phyloP scores from a whole-genome alignment of 2,797 vertebrate species.

The Miopithecus talapoin region DNA sequence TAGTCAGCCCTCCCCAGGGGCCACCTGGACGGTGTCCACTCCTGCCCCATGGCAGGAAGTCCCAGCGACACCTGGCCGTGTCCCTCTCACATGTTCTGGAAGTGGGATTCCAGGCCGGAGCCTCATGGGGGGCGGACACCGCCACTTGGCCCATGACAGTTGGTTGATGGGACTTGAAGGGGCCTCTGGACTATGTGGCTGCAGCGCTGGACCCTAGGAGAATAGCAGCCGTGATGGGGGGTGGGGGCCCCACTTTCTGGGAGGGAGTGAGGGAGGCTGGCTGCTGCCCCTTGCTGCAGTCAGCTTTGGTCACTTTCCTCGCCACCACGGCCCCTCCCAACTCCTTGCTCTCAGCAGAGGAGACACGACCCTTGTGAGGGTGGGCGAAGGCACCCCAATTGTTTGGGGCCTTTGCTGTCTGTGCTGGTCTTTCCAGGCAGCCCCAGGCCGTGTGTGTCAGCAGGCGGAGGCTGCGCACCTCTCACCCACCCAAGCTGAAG shows the following conservation, averaged over 20 bases:
- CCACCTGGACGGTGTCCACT: not conserved
- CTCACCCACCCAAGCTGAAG: not conserved
- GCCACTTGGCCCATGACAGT: not conserved
- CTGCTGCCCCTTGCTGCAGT: no score
- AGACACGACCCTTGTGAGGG: not conserved
- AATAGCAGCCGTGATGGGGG: not conserved
- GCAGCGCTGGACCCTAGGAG: not conserved
- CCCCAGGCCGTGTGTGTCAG: not conserved
- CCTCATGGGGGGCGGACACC: fast-evolving
- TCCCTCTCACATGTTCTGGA: fast-evolving
- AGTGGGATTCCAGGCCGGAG: not conserved
- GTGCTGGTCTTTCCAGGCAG: not conserved
- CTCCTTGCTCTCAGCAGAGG: not conserved
- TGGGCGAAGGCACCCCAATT: no score
- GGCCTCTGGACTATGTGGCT: not conserved
- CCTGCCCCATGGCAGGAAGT: fast-evolving
- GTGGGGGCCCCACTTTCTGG: not conserved
- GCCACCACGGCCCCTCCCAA: fast-evolving
- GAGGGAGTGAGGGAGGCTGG: not conserved
- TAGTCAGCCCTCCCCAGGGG: not conserved
- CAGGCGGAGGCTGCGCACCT: not conserved
- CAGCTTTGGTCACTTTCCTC: not conserved
- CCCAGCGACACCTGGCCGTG: fast-evolving
- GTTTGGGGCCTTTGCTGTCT: not conserved
- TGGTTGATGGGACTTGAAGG: no score